Base-by-base conservation (phyloP, 2,888 invertebrate genomes). In the Polyommatus icarus region DNA sequence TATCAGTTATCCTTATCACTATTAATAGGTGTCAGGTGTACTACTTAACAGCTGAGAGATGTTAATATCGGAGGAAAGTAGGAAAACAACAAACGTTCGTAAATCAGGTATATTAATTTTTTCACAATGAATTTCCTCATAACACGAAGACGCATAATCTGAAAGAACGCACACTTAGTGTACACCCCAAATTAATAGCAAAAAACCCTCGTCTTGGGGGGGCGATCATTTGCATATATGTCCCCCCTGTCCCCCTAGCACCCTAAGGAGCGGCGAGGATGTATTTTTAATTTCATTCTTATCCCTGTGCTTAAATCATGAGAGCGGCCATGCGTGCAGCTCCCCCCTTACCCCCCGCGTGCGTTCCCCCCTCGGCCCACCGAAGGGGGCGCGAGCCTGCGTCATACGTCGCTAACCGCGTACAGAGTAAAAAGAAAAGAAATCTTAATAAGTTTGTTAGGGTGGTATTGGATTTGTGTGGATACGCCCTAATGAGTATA, bases 271-370 rank as follows among this genome's bases (percentile, higher is more conserved):
- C 89, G 89, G 86, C 86, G 88, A 83, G 93, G 94, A 94, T 94
- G 94, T 94, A 94, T 94, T 94, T 94, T 94, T 94, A 94, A 94
- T 94, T 94, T 94, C 93, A 93, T 94, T 94, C 94, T 94, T 94
- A 94, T 93, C 93, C 94, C 90, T 87, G 92, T 91, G 92, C 94
- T 94, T 94, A 93, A 94, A 93, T 94, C 93, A 94, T 94, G 93
- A 91, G 91, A 90, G 93, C 94, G 93, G 92, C 94, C 94, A 94
- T 94, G 94, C 94, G 94, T 93, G 93, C 89, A 88, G 87, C 91
- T 90, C 90, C 90, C 85, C 87, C 85, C 46, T 10, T 3, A 80
- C 84, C 85, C 84, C 83, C 79, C 83, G 76, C 82, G 15, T 73
- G 73, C 71, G 29, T 32, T 18, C 36, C 71, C 36, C 36, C 15